These are phyloP conservation scores for Gerris lacustris DNA, from an alignment of 2,888 invertebrate genomes.

Conservation along the genomic window DNA sequence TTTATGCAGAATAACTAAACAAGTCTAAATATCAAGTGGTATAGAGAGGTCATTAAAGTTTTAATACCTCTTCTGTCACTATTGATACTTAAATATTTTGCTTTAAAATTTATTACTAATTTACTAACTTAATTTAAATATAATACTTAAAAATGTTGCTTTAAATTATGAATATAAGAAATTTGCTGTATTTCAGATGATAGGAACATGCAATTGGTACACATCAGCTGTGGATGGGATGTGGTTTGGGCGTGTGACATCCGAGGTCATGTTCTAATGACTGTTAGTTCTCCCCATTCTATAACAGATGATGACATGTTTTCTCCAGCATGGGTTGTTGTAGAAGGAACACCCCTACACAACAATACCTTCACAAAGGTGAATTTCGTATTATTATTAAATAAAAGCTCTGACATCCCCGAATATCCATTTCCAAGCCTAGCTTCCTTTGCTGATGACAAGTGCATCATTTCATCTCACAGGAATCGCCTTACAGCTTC, in stretches of 20 bases:
- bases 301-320: constrained; percentile 35
- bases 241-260: constrained; percentile 42
- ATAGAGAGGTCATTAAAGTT: no score
- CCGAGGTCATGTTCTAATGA: constrained; percentile 39
- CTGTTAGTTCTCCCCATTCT: constrained; percentile 39
- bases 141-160: no score
- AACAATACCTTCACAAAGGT: constrained; percentile 35
- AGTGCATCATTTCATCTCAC: no score
- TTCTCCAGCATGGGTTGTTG: constrained; percentile 41
- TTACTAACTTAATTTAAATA: no score
- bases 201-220: constrained; percentile 34
- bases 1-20: no score
- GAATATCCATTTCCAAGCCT: neutral
- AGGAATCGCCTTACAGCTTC: no score
- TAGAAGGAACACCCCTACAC: constrained; percentile 33
- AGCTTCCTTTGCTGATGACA: no score
- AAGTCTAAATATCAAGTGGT: no score
- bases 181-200: constrained; percentile 17
- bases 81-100: no score
- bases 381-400: neutral
- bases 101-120: no score
- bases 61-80: no score
- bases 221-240: constrained; percentile 39
- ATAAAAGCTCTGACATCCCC: neutral
- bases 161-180: no score